Evolutionary conservation across 2,797 vertebrate genomes (phyloP), one percentile per base, ranked within the genome.

Genomic region (Sebastes itinus): DNA sequence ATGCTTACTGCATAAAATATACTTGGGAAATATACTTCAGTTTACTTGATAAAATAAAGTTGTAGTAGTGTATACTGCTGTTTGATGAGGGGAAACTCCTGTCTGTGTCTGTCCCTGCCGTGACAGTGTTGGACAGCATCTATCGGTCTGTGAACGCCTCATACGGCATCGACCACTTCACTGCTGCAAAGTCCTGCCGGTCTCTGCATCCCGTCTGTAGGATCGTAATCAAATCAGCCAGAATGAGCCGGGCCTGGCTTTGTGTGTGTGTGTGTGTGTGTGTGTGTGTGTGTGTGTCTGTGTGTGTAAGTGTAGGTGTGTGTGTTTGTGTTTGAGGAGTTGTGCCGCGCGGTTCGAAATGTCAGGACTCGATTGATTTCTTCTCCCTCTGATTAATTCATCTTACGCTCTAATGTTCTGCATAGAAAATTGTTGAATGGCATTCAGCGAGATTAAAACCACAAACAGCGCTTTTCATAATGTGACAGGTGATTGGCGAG

Each of bases 301-400:
- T 49, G 64, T 58, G 79, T 70, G 77, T 84, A n/a, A n/a, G n/a
- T n/a, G 27, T 55, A 55, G 42, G 67, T 67, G 76, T 52, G 78
- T 64, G 65, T 32, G 72, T 61, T 83, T 68, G 81, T 65, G 80
- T 80, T 14, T 66, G 71, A 77, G 90, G 68, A 90, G 77, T 79
- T 77, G 70, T 91, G 88, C 88, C 66, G 92, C 49, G 88, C 83
- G 69, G 92, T 94, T 92, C n/a, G 75, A 95, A 95, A 95, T 95
- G 95, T 95, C 94, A 95, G 84, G 84, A 72, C 88, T 88, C 84
- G 89, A 95, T 95, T 93, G 94, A 95, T 95, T 95, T 94, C 94
- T 94, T 92, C 92, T 92, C 91, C 86, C 89, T 94, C 89, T 95
- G 95, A 96, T 96, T 95, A 95, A 95, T 95, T 95, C 93, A 92